Evolutionary conservation across 37 sponge, comb jelly and placozoan species (phyloP), one percentile per base, ranked within the genome.

Genomic region (Amphimedon queenslandica): DNA sequence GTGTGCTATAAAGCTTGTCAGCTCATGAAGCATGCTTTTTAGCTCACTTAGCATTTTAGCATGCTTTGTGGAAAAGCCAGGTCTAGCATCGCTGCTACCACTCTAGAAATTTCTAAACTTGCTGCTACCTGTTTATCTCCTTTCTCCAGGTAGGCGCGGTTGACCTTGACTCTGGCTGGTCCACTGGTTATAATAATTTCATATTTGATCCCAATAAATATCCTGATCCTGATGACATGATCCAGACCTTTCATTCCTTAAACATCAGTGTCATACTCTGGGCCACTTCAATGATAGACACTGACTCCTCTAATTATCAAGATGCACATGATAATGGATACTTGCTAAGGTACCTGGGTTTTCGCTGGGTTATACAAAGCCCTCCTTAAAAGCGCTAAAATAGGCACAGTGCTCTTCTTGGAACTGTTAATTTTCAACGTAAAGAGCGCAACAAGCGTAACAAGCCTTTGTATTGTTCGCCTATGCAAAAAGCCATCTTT

Each of bases 211-310:
- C 81, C 36, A 20, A 72, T 8, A 91, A 91, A 75, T 91, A 82
- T 75, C 92, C 92, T 5, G 82, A 91, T 82, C 83, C 87, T 11
- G 55, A 75, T 30, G 72, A 58, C 37, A 86, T 91, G 92, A 86
- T 91, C 16, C 72, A 78, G 16, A 73, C 57, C 41, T 91, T 91
- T 53, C 92, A 91, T 58, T 77, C 79, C 29, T 72, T 73, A 37
- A 58, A 63, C 39, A 78, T 91, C 61, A 32, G 75, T 18, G 76
- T 91, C 30, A 82, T 91, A 29, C 67, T 91, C 2, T 91, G 92
- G 92, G 80, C 76, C 20, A 91, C 92, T 4, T 91, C 92, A 13
- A 82, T 91, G 82, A 58, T 91, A 3, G 84, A 91, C 76, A 79
- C 77, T 27, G 86, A 86, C 67, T 91, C 92, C 21, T 56, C 83